Percentiles rank a stretch among this genome's conserved stretches.
These are phyloP conservation scores for Penaeus indicus DNA, from an alignment of 1,140 invertebrate species.

Conservation along the genomic window DNA sequence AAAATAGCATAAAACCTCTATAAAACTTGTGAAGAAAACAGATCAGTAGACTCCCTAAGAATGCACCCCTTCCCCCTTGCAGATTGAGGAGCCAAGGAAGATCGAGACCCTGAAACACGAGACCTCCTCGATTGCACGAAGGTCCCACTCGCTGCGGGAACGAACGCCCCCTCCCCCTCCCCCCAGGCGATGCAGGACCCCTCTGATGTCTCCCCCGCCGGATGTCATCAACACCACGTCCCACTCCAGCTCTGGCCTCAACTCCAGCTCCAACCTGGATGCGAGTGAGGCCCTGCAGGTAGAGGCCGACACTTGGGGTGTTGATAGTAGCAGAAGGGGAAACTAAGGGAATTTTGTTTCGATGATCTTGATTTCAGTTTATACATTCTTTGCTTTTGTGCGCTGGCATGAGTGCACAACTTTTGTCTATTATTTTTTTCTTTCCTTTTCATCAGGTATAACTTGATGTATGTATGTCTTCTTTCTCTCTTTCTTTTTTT, in stretches of 20 bases:
- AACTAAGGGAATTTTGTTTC: neutral
- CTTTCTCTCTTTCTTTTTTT: no score
- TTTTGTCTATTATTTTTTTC: no score
- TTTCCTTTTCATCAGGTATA: no score
- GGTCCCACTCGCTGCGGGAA: slow-evolving; percentile 66
- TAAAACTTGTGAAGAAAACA: no score
- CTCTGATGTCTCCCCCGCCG: slow-evolving; percentile 35
- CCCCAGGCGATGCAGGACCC: slow-evolving; percentile 10
- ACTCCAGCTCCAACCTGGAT: slow-evolving; percentile 7
- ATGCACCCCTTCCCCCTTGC: neutral
- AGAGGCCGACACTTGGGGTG: neutral
- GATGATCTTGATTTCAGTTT: neutral
- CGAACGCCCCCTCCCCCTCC: slow-evolving; percentile 18
- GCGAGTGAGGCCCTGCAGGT: slow-evolving; percentile 27
- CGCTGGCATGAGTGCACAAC: no score
- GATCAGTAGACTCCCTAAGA: no score
- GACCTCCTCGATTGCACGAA: neutral
- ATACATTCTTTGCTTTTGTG: no score
- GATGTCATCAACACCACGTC: slow-evolving; percentile 38
- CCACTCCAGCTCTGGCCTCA: slow-evolving; percentile 14
- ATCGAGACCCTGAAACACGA: neutral
- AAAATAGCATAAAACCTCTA: no score
- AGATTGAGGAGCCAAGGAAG: slow-evolving; percentile 11
- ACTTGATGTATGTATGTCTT: no score
- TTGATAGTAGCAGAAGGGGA: neutral